phyloP scores from a whole-genome alignment of 2,113 vertebrate genomes.

The Plotosus lineatus region DNA sequence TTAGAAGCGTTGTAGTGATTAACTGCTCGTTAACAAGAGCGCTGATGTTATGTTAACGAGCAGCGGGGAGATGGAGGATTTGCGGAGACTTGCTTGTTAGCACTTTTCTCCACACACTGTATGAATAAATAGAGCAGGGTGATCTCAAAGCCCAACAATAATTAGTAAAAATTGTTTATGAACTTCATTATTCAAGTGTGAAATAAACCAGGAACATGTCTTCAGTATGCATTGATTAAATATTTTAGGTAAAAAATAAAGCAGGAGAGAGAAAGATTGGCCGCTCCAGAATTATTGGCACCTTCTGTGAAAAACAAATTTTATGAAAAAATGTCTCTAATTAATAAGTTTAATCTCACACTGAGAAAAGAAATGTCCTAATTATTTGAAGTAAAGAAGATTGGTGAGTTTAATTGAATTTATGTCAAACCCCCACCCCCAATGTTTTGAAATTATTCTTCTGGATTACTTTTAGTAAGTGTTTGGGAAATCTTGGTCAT shows the following conservation, averaged over 20 bases:
- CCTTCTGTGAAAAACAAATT: background rate
- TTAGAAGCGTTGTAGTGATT: constrained; percentile 43
- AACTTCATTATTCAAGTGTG: background rate
- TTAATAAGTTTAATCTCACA: background rate
- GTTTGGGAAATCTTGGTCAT: background rate
- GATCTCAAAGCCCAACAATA: background rate
- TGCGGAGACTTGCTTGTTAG: constrained; percentile 9
- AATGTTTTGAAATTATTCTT: background rate
- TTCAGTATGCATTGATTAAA: background rate
- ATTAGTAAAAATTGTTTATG: background rate
- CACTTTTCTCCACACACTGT: background rate
- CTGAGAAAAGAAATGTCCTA: background rate
- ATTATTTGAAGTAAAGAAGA: background rate
- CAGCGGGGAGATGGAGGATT: background rate
- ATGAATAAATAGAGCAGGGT: background rate
- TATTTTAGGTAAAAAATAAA: background rate
- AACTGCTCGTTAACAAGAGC: constrained; percentile 19
- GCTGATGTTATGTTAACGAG: constrained; percentile 24
- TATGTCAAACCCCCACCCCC: background rate
- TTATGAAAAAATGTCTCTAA: background rate
- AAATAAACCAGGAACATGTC: background rate
- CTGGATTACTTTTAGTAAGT: background rate
- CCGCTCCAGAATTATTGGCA: background rate
- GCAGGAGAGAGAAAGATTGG: background rate
- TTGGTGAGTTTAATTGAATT: background rate